A percentile compares a stretch with the other conserved stretches of the same genome.
phyloP scores from a whole-genome alignment of 1,140 invertebrate genomes.

The Zaprionus tsacasi region DNA sequence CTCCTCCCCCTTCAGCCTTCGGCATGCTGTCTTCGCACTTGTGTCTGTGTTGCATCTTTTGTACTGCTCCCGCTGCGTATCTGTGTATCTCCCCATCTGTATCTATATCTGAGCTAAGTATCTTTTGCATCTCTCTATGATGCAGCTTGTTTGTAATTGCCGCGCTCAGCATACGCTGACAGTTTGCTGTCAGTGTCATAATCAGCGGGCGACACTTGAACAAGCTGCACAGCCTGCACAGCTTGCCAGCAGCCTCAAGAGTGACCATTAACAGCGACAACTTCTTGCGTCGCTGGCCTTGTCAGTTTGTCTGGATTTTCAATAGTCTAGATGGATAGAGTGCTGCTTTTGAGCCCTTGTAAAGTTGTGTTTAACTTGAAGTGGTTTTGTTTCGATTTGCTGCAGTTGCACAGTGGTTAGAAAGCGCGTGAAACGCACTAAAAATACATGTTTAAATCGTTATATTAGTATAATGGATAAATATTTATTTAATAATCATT shows the following conservation, averaged over 20 bases:
- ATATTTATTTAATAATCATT: neutral
- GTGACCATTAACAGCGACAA: slow-evolving; percentile 23
- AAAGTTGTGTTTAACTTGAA: neutral
- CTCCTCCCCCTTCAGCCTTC: neutral
- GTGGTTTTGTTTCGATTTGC: neutral
- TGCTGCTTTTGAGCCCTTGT: neutral
- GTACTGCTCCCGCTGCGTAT: slow-evolving; percentile 26
- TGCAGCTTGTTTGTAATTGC: slow-evolving; percentile 50
- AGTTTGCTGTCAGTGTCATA: slow-evolving; percentile 69
- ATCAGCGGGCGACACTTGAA: slow-evolving; percentile 59
- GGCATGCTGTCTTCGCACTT: slow-evolving; percentile 18
- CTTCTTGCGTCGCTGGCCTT: slow-evolving; percentile 8
- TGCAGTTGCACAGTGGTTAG: neutral
- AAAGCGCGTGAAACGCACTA: too few relatives aligned
- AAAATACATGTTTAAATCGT: neutral
- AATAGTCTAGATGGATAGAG: neutral
- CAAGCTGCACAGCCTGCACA: slow-evolving; percentile 9
- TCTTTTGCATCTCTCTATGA: slow-evolving; percentile 13
- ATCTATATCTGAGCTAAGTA: slow-evolving; percentile 17
- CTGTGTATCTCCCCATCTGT: slow-evolving; percentile 18
- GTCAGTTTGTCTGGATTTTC: slow-evolving; percentile 7
- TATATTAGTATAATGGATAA: neutral
- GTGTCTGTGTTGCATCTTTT: slow-evolving; percentile 56
- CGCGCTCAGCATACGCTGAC: slow-evolving; percentile 54
- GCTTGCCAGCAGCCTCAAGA: slow-evolving; percentile 18